Evolutionary conservation across 2,888 invertebrate species (phyloP).

Genomic region (Spicauda simplicius): DNA sequence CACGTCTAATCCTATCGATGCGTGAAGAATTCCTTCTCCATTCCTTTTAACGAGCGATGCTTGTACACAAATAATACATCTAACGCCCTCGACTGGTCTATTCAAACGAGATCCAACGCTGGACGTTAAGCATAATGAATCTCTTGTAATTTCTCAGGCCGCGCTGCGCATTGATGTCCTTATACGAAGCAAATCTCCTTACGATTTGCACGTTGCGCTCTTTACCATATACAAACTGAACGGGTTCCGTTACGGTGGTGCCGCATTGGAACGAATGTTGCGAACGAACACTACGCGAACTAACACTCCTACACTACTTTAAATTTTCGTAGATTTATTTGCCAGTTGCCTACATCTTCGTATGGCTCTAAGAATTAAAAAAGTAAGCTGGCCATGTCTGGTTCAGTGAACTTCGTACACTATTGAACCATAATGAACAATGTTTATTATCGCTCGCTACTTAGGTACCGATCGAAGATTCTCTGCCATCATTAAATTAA

Average conservation of each 20-base stretch:
- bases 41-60: conserved; percentile 16
- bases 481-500: too few species aligned
- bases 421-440: too few species aligned
- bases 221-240: conserved; percentile 34
- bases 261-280: conserved; percentile 16
- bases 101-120: conserved; percentile 23
- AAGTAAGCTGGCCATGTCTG: too few species aligned
- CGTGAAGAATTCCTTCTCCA: background rate
- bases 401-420: too few species aligned
- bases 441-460: too few species aligned
- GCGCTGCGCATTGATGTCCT: conserved; percentile 35
- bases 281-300: background rate
- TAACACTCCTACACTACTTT: too few species aligned
- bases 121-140: conserved; percentile 35
- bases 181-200: conserved; percentile 34
- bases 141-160: conserved; percentile 36
- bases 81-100: conserved; percentile 16
- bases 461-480: too few species aligned
- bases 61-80: conserved; percentile 3
- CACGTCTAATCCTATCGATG: background rate
- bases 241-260: conserved; percentile 17
- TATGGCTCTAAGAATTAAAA: too few species aligned
- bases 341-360: too few species aligned
- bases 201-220: conserved; percentile 33
- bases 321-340: too few species aligned